Evolutionary conservation across 2,888 invertebrate genomes (phyloP).

Genomic region (Melitaea athalia): DNA sequence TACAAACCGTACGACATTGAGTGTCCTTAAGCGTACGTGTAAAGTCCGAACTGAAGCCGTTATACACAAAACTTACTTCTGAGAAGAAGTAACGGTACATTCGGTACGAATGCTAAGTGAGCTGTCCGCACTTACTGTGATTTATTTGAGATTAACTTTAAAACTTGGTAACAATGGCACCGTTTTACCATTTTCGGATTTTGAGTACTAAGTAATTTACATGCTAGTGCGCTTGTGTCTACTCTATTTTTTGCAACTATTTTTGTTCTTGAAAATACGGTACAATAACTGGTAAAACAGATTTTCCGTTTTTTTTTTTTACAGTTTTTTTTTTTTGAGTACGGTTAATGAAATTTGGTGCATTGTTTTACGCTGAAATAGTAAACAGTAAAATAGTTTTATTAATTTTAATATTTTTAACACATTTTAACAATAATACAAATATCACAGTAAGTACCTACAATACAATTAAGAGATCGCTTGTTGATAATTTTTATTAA

Average conservation of each 20-base stretch:
- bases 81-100: slow-evolving; percentile 56
- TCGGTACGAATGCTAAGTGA: slow-evolving; percentile 54
- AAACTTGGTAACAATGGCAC: slow-evolving; percentile 7
- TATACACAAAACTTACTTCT: slow-evolving; percentile 45
- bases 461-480: too few relatives aligned
- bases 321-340: too few relatives aligned
- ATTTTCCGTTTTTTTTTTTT: too few relatives aligned
- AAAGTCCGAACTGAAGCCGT: slow-evolving; percentile 45
- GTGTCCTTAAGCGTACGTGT: slow-evolving; percentile 42
- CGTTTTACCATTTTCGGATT: slow-evolving; percentile 11
- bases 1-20: slow-evolving; percentile 24
- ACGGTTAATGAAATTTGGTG: too few relatives aligned
- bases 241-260: not conserved
- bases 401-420: too few relatives aligned
- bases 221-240: not conserved
- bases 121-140: slow-evolving; percentile 20
- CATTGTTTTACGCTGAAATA: too few relatives aligned
- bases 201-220: not conserved
- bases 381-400: not conserved
- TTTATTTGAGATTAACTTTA: slow-evolving; percentile 19
- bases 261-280: not conserved
- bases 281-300: not conserved
- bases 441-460: too few relatives aligned
- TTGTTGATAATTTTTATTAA: too few relatives aligned
- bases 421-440: too few relatives aligned